Conservation (phyloP, 2,888 invertebrate genomes). For the Choreutis nemorana region DNA sequence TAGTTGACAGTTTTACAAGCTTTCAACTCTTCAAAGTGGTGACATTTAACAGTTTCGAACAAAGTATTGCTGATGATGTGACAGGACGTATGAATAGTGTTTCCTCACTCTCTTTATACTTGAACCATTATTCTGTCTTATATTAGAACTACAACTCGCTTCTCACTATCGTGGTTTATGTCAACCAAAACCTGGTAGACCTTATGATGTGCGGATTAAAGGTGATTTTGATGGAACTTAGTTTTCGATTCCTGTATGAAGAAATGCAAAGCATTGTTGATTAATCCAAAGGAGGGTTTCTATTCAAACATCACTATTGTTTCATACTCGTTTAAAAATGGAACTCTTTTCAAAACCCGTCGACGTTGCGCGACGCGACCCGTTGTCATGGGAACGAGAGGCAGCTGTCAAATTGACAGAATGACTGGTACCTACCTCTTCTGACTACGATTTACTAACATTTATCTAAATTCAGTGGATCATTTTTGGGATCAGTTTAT, state of each 20-base stretch:
- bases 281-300: slow-evolving; percentile 39
- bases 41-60: too few species aligned
- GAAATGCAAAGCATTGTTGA: slow-evolving; percentile 37
- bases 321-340: slow-evolving; percentile 35
- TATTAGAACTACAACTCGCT: slow-evolving; percentile 13
- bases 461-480: too few species aligned
- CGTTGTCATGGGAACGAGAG: slow-evolving; percentile 28
- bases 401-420: slow-evolving; percentile 28
- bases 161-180: slow-evolving; percentile 9
- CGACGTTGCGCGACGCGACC: slow-evolving; percentile 7
- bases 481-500: too few species aligned
- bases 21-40: too few species aligned
- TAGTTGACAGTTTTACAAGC: too few species aligned
- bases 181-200: too few species aligned
- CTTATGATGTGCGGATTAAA: too few species aligned
- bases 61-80: slow-evolving; percentile 14
- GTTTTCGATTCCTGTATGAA: too few species aligned
- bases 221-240: too few species aligned
- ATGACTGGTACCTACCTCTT: slow-evolving; percentile 5
- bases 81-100: slow-evolving; percentile 25
- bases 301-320: slow-evolving; percentile 49
- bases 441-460: too few species aligned
- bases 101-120: slow-evolving; percentile 20
- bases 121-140: slow-evolving; percentile 26
- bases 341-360: slow-evolving; percentile 31